These are phyloP conservation scores for Lasioglossum leucozonium DNA, from an alignment of 2,888 invertebrate genomes.

Conservation along the genomic window DNA sequence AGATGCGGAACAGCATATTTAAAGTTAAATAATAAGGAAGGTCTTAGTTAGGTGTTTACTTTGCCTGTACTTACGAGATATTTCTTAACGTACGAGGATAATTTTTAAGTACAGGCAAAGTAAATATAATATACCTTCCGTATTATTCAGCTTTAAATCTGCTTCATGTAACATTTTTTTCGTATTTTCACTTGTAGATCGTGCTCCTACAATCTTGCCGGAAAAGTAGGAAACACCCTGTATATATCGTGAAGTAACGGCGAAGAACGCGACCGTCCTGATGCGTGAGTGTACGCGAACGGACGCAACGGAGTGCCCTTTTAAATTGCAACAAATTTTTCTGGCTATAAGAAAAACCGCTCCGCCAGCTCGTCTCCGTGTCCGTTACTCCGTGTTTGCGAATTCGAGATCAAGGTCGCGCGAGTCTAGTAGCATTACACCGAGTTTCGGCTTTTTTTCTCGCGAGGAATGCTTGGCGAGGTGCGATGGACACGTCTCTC, in stretches of 20 bases:
- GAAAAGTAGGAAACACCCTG: too few species aligned
- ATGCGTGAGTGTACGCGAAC: neutral
- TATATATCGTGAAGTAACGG: neutral
- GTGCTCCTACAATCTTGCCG: too few species aligned
- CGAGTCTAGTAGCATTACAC: neutral
- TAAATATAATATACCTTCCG: too few species aligned
- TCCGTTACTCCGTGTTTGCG: conserved; percentile 9
- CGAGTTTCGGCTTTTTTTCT: conserved; percentile 18
- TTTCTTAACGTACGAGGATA: too few species aligned
- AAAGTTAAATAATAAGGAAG: too few species aligned
- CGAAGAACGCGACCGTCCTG: neutral
- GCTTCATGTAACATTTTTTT: too few species aligned
- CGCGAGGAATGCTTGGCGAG: neutral
- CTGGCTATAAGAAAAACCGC: conserved; percentile 48
- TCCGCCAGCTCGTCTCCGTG: neutral
- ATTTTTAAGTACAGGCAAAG: too few species aligned
- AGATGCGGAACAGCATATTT: too few species aligned
- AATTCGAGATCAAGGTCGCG: conserved; percentile 71
- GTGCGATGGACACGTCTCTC: neutral
- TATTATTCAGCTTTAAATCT: too few species aligned
- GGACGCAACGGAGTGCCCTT: neutral
- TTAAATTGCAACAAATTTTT: neutral
- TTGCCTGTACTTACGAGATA: too few species aligned
- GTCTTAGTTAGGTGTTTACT: too few species aligned
- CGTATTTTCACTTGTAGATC: too few species aligned